Evolutionary conservation across 2,113 vertebrate genomes (phyloP).

Genomic region (Platysteira castanea): DNA sequence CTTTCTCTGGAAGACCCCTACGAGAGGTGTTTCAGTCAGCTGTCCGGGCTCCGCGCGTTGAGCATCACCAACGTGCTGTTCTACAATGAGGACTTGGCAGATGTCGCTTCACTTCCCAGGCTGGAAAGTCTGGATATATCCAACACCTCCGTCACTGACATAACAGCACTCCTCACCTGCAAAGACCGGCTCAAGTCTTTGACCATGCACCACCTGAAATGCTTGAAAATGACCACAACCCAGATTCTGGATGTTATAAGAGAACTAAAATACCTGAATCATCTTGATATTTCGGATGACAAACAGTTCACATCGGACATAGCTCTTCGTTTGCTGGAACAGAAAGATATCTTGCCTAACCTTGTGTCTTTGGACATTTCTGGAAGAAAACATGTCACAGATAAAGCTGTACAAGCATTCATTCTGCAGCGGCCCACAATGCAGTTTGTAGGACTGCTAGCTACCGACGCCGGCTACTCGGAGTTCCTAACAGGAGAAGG

Average conservation of each 20-base stretch:
- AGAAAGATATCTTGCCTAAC: slow-evolving; percentile 86
- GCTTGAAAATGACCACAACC: slow-evolving; percentile 96
- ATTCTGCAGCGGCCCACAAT: slow-evolving; percentile 90
- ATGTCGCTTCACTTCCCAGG: slow-evolving; percentile 89
- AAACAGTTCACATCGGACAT: slow-evolving; percentile 99
- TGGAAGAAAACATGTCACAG: slow-evolving; percentile 93
- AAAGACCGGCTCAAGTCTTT: slow-evolving; percentile 90
- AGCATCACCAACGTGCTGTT: slow-evolving; percentile 95
- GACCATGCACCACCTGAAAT: slow-evolving; percentile 96
- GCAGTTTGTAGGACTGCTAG: slow-evolving; percentile 94
- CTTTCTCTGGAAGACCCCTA: slow-evolving; percentile 92
- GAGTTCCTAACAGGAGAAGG: slow-evolving; percentile 93
- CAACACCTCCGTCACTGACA: slow-evolving; percentile 95
- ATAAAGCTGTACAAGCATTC: slow-evolving; percentile 88
- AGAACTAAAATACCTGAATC: slow-evolving; percentile 87
- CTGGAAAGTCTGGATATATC: slow-evolving; percentile 97
- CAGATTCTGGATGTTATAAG: slow-evolving; percentile 92
- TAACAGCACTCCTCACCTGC: slow-evolving; percentile 88
- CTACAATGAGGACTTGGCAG: slow-evolving; percentile 91
- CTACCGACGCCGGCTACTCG: slow-evolving; percentile 94
- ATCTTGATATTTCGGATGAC: slow-evolving; percentile 97
- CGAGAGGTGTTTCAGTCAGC: slow-evolving; percentile 84
- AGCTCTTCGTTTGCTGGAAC: slow-evolving; percentile 90
- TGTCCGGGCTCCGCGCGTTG: slow-evolving; percentile 87
- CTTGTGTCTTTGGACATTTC: slow-evolving; percentile 94